A percentile compares a stretch with the other conserved stretches of the same genome.
These are phyloP conservation scores for Ernsta delagoae DNA, from an alignment of 2,888 invertebrate species.

Conservation along the genomic window DNA sequence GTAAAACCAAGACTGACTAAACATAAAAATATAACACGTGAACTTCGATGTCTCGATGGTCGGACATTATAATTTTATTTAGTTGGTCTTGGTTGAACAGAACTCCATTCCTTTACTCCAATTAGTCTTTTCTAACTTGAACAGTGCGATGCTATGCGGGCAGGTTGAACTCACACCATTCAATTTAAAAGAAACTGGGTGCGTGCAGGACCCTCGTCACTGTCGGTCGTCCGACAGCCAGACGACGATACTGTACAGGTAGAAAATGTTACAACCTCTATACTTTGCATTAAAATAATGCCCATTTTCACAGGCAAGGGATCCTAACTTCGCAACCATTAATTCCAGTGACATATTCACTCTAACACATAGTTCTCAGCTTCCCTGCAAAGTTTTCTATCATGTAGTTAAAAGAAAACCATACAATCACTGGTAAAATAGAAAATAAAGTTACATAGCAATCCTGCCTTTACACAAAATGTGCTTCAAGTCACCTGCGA, in stretches of 20 bases:
- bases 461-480: slow-evolving; percentile 61
- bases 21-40: slow-evolving; percentile 71
- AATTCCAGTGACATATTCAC: slow-evolving; percentile 79
- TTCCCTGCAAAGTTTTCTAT: slow-evolving; percentile 83
- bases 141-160: slow-evolving; percentile 77
- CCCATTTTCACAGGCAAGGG: slow-evolving; percentile 90
- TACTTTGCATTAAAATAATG: slow-evolving; percentile 97
- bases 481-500: slow-evolving; percentile 54
- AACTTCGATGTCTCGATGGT: slow-evolving; percentile 61
- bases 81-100: slow-evolving; percentile 85
- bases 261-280: slow-evolving; percentile 91
- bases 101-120: slow-evolving; percentile 83
- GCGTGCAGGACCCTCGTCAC: slow-evolving; percentile 75
- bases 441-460: slow-evolving; percentile 59
- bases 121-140: slow-evolving; percentile 83
- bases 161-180: slow-evolving; percentile 81
- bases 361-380: slow-evolving; percentile 81
- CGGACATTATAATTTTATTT: slow-evolving; percentile 73
- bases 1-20: slow-evolving; percentile 86
- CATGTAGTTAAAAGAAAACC: slow-evolving; percentile 80
- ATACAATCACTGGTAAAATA: slow-evolving; percentile 68
- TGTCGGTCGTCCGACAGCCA: slow-evolving; percentile 56
- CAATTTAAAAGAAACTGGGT: slow-evolving; percentile 84
- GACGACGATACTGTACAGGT: slow-evolving; percentile 78
- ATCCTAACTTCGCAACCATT: slow-evolving; percentile 81